Conservation (phyloP, 2,113 vertebrate species). For the Crotophaga sulcirostris region DNA sequence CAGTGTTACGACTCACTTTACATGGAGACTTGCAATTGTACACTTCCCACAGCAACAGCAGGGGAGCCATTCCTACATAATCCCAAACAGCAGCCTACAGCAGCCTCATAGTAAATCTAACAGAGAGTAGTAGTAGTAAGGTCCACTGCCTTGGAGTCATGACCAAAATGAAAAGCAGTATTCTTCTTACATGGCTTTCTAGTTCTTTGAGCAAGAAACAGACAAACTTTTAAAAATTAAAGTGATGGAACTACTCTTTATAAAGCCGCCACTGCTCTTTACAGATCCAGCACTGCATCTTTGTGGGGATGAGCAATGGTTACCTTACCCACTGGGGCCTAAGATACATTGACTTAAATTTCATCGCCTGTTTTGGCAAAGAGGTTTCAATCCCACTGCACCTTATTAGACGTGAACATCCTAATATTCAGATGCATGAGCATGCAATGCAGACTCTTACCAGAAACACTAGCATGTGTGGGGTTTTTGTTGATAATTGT, state of each 20-base stretch:
- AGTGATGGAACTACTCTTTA: no score
- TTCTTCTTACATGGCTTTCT: background rate
- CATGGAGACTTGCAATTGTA: background rate
- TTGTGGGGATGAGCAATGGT: background rate
- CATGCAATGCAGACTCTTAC: background rate
- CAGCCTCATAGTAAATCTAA: background rate
- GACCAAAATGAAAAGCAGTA: background rate
- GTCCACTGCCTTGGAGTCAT: background rate
- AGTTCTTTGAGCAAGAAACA: background rate
- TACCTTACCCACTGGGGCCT: accelerated
- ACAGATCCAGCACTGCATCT: background rate
- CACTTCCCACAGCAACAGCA: background rate
- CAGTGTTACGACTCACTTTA: background rate
- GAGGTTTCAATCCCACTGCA: background rate
- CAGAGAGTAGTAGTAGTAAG: background rate
- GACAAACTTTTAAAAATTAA: no score
- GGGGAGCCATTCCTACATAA: background rate
- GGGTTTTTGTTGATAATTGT: background rate
- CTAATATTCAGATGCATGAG: background rate
- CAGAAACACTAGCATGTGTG: no score
- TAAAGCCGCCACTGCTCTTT: no score
- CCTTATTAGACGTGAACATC: background rate
- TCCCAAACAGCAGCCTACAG: background rate
- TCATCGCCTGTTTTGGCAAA: background rate
- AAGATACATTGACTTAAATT: no score